Base-by-base conservation (phyloP, 2,113 vertebrate genomes). In the Pyxicephalus adspersus region DNA sequence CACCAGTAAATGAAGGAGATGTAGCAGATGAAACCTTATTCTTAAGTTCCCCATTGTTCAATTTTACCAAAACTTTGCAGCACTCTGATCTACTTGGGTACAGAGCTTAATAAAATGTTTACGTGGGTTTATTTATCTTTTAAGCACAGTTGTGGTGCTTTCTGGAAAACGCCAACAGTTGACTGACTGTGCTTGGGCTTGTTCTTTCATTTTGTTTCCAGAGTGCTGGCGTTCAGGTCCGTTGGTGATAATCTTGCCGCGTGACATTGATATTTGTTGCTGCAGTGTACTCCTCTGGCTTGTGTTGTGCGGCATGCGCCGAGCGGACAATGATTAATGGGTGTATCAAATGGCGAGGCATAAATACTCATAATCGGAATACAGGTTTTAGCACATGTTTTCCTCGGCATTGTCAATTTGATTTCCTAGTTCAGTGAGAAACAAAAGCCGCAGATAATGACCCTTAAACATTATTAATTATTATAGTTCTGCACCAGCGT, bases 381-480 rank as follows among this genome's bases (percentile, higher is more conserved):
- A 70, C n/a, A 25, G 45, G 45, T 52, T 70, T 51, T 70, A 70
- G 58, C 58, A 61, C 58, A 61, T 61, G 58, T 61, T 61, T 61
- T 70, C 45, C 67, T 23, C 20, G 38, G 45, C 16, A 52, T 50
- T 52, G 45, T 70, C 67, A 50, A 17, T 70, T 52, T 52, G 38
- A 70, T 70, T 70, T 70, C 34, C 38, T 70, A 70, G 34, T 23
- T 51, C 67, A 70, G 34, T 70, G 38, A 25, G 45, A 70, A 70
- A 70, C 45, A 70, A 70, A 70, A 51, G 67, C 67, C 25, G 45
- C 67, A 70, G 22, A 23, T 50, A 23, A 70, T 52, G 67, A 38
- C 29, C 65, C 34, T 34, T 67, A 67, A 38, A 31, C 34, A 67
- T 67, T 67, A 67, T 67, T 67, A 67, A 67, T 67, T 67, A 67